Evolutionary conservation across 1,140 invertebrate genomes (phyloP).

Genomic region (Sinella curviseta): DNA sequence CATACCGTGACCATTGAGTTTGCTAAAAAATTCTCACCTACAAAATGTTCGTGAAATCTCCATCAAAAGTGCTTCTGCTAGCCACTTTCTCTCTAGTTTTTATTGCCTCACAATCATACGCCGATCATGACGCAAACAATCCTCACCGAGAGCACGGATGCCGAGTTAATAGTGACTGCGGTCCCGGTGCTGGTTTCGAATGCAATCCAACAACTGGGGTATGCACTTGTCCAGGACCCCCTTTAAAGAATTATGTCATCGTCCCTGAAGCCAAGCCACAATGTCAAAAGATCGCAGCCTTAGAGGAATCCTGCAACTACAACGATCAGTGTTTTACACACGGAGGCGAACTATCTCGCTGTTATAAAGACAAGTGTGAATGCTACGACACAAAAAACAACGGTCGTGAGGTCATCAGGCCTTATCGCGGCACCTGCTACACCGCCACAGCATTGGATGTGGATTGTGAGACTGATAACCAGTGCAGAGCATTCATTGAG

Average conservation of each 20-base stretch:
- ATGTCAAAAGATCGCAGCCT: not conserved
- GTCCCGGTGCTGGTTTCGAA: not conserved
- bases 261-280: not conserved
- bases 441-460: not conserved
- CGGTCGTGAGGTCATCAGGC: not conserved
- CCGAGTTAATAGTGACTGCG: no score
- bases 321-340: not conserved
- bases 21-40: no score
- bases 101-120: not conserved
- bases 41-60: no score
- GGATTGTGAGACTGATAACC: not conserved
- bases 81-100: not conserved
- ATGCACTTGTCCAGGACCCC: no score
- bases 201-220: not conserved
- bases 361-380: constrained; percentile 29
- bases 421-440: constrained; percentile 21
- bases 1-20: no score
- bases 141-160: no score
- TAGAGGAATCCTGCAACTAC: constrained; percentile 20
- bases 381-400: constrained; percentile 21
- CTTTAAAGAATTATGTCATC: not conserved
- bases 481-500: constrained; percentile 30
- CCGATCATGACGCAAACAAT: no score
- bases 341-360: not conserved
- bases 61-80: not conserved